Base-by-base conservation (phyloP, 2,113 vertebrate genomes). In the Pao palembangensis region DNA sequence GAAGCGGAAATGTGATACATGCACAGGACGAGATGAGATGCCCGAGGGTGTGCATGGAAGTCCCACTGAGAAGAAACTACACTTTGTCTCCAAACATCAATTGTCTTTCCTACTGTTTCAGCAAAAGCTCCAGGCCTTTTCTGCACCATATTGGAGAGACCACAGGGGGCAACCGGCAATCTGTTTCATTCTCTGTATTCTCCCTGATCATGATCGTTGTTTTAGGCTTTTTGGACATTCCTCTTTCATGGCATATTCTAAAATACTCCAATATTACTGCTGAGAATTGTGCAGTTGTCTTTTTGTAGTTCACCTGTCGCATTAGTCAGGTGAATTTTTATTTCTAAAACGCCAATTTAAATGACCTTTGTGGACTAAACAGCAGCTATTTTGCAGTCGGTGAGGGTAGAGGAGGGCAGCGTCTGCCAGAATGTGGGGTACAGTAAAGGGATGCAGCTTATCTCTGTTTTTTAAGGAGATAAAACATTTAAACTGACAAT, bases 61-160 rank as follows among this genome's bases (percentile, higher is more conserved):
- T 44, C 72, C 71, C 0, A 48, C 74, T 68, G 76, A 81, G 71
- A 34, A 62, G 38, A 64, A 80, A 76, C 58, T 59, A 20, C 51
- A 47, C 47, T 69, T 77, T 55, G 47, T 64, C 50, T 66, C 60
- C 63, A 58, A 73, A 75, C 55, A 60, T 61, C 52, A 43, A 58
- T 74, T 73, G 65, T 63, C 28, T 34, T 67, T 55, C 50, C 56
- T 64, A 61, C 64, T 58, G 17, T 19, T 58, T 65, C 60, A 59
- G 46, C 44, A 55, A 57, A 49, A 54, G 53, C 77, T 75, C 43
- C 51, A 17, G 76, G 69, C 57, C 43, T 52, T 61, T 20, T 54
- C 51, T 48, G 64, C 59, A 50, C 55, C 57, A 58, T 67, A 53
- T 67, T 78, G 54, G 48, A 25, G 58, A 71, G 69, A 67, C 64